Evolutionary conservation across 2,797 vertebrate genomes (phyloP).

Genomic region (Rostrhamus sociabilis): DNA sequence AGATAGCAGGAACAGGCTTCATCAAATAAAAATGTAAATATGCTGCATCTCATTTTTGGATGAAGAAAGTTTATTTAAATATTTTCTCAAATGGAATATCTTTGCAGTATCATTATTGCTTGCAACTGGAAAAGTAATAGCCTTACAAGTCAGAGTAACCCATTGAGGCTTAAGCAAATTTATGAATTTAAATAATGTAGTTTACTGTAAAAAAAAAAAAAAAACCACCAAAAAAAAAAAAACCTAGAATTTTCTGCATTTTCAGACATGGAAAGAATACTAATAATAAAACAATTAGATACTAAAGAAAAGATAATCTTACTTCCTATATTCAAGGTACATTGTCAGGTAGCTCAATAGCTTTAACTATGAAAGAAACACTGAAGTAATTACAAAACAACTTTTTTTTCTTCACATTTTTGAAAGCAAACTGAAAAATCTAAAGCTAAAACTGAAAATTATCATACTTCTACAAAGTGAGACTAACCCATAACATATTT

Average conservation of each 20-base stretch:
- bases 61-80: slow-evolving; percentile 81
- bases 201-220: neutral
- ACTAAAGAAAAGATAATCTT: neutral
- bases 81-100: slow-evolving; percentile 75
- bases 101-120: slow-evolving; percentile 71
- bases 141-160: slow-evolving; percentile 60
- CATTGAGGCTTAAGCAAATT: slow-evolving; percentile 46
- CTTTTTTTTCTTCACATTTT: neutral
- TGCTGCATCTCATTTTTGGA: slow-evolving; percentile 79
- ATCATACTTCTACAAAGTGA: neutral
- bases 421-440: neutral
- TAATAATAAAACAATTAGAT: neutral
- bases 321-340: neutral
- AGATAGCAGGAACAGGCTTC: slow-evolving; percentile 79
- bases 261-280: slow-evolving; percentile 6
- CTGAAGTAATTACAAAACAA: neutral
- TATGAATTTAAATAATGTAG: slow-evolving; percentile 55
- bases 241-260: neutral
- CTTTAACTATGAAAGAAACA: neutral
- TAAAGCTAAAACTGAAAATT: neutral
- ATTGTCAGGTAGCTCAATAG: neutral
- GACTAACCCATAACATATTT: neutral
- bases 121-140: slow-evolving; percentile 70
- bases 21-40: slow-evolving; percentile 87
- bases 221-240: neutral